These are phyloP conservation scores for Arctopsyche grandis DNA, from an alignment of 1,140 invertebrate species.

Conservation along the genomic window DNA sequence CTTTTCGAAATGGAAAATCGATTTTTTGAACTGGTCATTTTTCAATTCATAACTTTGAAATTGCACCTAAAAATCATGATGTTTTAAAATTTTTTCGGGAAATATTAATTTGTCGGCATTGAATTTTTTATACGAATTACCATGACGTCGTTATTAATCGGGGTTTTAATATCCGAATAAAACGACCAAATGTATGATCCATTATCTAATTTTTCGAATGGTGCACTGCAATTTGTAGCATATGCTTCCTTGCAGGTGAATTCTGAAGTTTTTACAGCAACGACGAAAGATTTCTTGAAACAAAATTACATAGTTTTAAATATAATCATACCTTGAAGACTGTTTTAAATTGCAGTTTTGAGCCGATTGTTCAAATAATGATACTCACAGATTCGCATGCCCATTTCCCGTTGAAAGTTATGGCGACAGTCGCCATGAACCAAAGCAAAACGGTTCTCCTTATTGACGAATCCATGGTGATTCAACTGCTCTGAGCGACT, in stretches of 20 bases:
- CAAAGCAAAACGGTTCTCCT: no score
- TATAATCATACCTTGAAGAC: no score
- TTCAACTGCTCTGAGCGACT: no score
- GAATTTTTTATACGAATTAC: not conserved
- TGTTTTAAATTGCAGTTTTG: no score
- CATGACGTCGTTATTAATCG: not conserved
- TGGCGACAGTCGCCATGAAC: no score
- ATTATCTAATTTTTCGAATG: not conserved
- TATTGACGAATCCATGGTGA: no score
- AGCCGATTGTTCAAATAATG: no score
- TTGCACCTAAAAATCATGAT: constrained; percentile 13
- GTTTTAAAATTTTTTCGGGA: no score
- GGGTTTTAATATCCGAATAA: not conserved
- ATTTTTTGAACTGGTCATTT: constrained; percentile 8
- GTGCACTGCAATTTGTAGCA: not conserved
- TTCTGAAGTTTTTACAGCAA: not conserved
- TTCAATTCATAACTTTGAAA: constrained; percentile 26
- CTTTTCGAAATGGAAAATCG: not conserved
- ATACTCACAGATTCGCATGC: no score
- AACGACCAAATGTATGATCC: not conserved
- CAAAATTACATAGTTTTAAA: no score
- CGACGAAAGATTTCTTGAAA: not conserved
- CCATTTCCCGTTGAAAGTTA: no score
- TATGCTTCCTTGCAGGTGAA: not conserved
- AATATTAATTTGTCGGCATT: no score